phyloP scores from a whole-genome alignment of 2,888 invertebrate genomes.

The Rotaria sp. region DNA sequence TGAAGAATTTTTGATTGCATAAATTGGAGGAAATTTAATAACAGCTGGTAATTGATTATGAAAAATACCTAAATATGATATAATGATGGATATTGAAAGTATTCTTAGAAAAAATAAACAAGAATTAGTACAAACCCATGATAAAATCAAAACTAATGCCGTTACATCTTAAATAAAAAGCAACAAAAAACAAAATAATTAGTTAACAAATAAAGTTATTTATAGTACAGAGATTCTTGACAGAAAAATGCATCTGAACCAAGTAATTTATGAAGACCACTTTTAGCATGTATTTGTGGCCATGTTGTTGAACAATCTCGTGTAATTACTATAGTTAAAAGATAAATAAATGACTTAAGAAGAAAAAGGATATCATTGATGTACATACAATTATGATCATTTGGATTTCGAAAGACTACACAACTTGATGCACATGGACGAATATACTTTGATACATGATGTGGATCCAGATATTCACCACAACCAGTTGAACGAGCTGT shows the following conservation, averaged over 20 bases:
- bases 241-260: slow-evolving; percentile 12
- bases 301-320: slow-evolving; percentile 8
- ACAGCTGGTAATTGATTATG: not conserved
- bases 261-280: slow-evolving; percentile 23
- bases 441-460: not conserved
- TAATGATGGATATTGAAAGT: no score
- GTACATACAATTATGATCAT: not conserved
- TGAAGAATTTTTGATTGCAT: not conserved
- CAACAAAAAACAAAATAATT: not conserved
- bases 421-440: slow-evolving; percentile 4
- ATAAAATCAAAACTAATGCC: slow-evolving; percentile 20
- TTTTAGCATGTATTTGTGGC: not conserved
- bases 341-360: no score
- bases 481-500: not conserved
- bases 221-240: slow-evolving; percentile 8
- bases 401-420: slow-evolving; percentile 7
- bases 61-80: not conserved
- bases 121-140: not conserved
- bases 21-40: not conserved
- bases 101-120: not conserved
- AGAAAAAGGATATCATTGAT: not conserved
- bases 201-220: not conserved
- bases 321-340: not conserved
- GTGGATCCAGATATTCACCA: not conserved
- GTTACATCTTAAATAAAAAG: not conserved